phyloP scores from a whole-genome alignment of 2,888 invertebrate species.

The Romanomermis culicivorax region DNA sequence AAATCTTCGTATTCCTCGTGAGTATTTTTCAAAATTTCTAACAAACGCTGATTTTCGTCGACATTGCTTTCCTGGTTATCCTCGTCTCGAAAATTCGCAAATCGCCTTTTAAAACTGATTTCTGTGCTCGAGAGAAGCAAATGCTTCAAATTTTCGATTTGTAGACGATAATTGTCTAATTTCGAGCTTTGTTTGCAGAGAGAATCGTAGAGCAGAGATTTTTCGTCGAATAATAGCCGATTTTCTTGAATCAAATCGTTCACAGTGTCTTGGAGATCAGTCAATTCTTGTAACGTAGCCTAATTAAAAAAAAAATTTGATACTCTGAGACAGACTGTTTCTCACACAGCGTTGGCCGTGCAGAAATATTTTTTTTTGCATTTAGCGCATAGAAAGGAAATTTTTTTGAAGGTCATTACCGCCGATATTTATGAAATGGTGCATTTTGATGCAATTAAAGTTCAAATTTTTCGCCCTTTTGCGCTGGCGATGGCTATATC shows the following conservation, averaged over 20 bases:
- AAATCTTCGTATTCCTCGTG: constrained; percentile 12
- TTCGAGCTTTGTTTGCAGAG: constrained; percentile 67
- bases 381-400: no score
- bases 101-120: not conserved
- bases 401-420: no score
- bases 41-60: constrained; percentile 38
- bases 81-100: no score
- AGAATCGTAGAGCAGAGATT: constrained; percentile 40
- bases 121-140: constrained; percentile 34
- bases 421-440: no score
- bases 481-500: no score
- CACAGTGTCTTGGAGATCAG: constrained; percentile 40
- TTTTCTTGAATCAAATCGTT: constrained; percentile 68
- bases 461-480: no score
- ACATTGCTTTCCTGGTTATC: not conserved
- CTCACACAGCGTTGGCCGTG: no score
- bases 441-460: no score
- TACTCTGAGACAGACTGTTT: no score
- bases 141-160: constrained; percentile 61
- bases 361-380: no score
- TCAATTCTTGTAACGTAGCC: constrained; percentile 2
- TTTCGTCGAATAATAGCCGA: constrained; percentile 64
- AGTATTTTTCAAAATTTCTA: constrained; percentile 53
- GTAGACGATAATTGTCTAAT: constrained; percentile 60
- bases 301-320: no score